Conservation (phyloP, 2,888 invertebrate species). For the Helobdella robusta region DNA sequence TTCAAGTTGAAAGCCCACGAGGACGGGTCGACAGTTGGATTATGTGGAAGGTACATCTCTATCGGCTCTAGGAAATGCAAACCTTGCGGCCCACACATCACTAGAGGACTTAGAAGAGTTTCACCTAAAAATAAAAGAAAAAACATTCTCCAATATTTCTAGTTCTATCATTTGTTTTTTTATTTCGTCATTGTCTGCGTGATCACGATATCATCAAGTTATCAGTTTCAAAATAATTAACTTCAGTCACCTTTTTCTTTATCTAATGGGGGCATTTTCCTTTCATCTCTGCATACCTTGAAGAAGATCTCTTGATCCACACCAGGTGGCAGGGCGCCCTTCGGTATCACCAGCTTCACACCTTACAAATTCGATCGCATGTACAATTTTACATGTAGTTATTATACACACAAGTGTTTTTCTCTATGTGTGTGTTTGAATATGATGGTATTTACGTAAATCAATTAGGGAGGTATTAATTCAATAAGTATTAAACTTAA, state of each 20-base stretch:
- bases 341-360: constrained; percentile 77
- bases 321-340: constrained; percentile 73
- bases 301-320: constrained; percentile 84
- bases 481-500: too few species aligned
- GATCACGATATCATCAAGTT: too few species aligned
- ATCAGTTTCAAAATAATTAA: too few species aligned
- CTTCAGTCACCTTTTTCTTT: constrained; percentile 85
- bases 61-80: constrained; percentile 78
- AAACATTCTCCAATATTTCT: too few species aligned
- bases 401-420: too few species aligned
- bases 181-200: too few species aligned
- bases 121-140: too few species aligned
- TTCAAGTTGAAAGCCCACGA: constrained; percentile 54
- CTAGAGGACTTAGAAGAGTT: constrained; percentile 81
- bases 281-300: constrained; percentile 63
- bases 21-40: constrained; percentile 51
- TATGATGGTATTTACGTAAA: constrained; percentile 2
- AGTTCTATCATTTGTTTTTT: too few species aligned
- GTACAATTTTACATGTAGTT: too few species aligned
- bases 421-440: too few species aligned
- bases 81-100: constrained; percentile 91
- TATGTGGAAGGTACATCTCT: constrained; percentile 75
- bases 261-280: constrained; percentile 67
- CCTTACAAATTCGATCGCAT: constrained; percentile 46
- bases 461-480: too few species aligned